Evolutionary conservation across 1,140 invertebrate species (phyloP).

Genomic region (Oncopodura yosiiana): DNA sequence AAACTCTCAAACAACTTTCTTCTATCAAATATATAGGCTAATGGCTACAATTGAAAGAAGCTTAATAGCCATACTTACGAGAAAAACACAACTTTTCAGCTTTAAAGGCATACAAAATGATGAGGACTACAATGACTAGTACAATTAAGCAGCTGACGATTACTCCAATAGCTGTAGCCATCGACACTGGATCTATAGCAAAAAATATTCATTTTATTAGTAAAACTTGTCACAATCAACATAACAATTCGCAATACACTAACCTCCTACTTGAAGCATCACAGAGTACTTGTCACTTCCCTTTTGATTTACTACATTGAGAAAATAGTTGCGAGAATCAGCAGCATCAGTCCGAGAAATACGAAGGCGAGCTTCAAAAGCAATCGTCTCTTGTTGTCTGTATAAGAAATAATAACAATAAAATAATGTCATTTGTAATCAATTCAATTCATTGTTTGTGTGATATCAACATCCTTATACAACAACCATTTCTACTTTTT

Average conservation of each 20-base stretch:
- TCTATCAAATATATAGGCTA: too few species aligned
- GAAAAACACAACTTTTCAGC: constrained; percentile 43
- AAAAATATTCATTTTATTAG: constrained; percentile 6
- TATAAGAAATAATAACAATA: too few species aligned
- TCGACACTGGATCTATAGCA: constrained; percentile 40
- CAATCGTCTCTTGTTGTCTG: constrained; percentile 64
- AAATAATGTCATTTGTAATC: too few species aligned
- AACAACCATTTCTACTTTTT: too few species aligned
- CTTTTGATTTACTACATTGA: constrained; percentile 74
- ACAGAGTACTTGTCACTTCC: constrained; percentile 69
- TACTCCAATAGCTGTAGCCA: constrained; percentile 42
- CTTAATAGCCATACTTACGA: constrained; percentile 43
- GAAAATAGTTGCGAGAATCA: constrained; percentile 68
- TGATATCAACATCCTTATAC: too few species aligned
- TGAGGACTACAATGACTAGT: constrained; percentile 39
- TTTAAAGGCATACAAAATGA: constrained; percentile 42
- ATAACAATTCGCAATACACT: too few species aligned
- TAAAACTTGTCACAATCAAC: constrained; percentile 2
- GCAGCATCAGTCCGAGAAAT: constrained; percentile 58
- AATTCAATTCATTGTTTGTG: too few species aligned
- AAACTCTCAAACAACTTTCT: too few species aligned
- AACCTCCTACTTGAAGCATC: constrained; percentile 57
- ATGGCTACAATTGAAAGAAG: too few species aligned
- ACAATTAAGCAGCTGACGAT: constrained; percentile 40
- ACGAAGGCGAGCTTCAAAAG: constrained; percentile 68